Conservation (phyloP, 2,888 invertebrate genomes). For the Pyrrhia umbra region DNA sequence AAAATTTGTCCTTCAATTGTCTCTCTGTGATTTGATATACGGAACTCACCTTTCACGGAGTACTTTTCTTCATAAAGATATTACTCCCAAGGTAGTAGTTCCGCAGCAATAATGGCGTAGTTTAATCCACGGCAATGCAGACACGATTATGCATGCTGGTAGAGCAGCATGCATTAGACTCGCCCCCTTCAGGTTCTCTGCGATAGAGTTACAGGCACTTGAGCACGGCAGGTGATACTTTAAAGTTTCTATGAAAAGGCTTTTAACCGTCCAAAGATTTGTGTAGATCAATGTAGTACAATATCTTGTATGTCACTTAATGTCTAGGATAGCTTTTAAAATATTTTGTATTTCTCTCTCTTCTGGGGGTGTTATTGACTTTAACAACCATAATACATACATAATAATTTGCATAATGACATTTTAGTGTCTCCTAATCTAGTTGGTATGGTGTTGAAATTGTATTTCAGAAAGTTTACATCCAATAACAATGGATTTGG, state of each 20-base stretch:
- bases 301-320: too few species aligned
- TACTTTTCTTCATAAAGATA: slow-evolving; percentile 14
- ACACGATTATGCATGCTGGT: slow-evolving; percentile 54
- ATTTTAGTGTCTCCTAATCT: neutral
- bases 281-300: slow-evolving; percentile 12
- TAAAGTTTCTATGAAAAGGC: slow-evolving; percentile 49
- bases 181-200: slow-evolving; percentile 58
- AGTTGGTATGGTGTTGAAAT: neutral
- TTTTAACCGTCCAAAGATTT: slow-evolving; percentile 36
- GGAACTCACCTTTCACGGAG: neutral
- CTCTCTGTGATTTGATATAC: slow-evolving; percentile 13
- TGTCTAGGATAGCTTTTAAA: too few species aligned
- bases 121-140: slow-evolving; percentile 44
- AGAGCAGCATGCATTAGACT: slow-evolving; percentile 57
- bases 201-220: slow-evolving; percentile 75
- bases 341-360: too few species aligned
- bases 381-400: too few species aligned
- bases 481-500: neutral
- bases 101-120: slow-evolving; percentile 29
- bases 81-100: slow-evolving; percentile 12
- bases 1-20: slow-evolving; percentile 22
- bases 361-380: slow-evolving; percentile 30
- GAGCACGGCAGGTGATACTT: slow-evolving; percentile 69
- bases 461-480: neutral
- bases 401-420: slow-evolving; percentile 2